phyloP scores from a whole-genome alignment of 2,797 vertebrate species.

The Cetoscarus ocellatus region DNA sequence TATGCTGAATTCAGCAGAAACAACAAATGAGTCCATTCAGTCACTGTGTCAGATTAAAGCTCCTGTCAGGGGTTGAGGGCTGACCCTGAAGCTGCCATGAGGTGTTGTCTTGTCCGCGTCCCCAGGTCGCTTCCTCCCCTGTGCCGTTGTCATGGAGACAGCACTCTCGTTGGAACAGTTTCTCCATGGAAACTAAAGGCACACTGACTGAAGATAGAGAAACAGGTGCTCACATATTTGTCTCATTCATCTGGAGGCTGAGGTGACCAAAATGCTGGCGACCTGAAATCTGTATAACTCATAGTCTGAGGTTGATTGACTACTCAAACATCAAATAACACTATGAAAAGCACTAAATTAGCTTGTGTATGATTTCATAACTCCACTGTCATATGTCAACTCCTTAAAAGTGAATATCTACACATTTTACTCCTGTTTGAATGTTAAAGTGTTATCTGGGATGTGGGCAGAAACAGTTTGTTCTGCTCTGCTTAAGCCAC shows the following conservation, averaged over 20 bases:
- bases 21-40: no score
- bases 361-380: no score
- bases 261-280: neutral
- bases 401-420: no score
- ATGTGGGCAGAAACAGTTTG: no score
- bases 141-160: slow-evolving; percentile 71
- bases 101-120: slow-evolving; percentile 13
- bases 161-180: slow-evolving; percentile 52
- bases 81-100: slow-evolving; percentile 14
- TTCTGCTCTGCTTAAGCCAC: no score
- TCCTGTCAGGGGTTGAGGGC: neutral
- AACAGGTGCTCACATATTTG: slow-evolving; percentile 58
- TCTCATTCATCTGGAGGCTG: slow-evolving; percentile 9
- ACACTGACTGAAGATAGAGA: slow-evolving; percentile 42
- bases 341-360: no score
- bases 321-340: no score
- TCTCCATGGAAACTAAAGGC: slow-evolving; percentile 70
- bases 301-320: no score
- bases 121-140: slow-evolving; percentile 51
- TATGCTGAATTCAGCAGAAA: neutral
- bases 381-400: no score
- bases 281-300: neutral
- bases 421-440: no score
- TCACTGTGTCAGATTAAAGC: neutral
- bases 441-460: no score